These are phyloP conservation scores for Styela plicata DNA, from an alignment of 23 tunicate genomes.

Conservation along the genomic window DNA sequence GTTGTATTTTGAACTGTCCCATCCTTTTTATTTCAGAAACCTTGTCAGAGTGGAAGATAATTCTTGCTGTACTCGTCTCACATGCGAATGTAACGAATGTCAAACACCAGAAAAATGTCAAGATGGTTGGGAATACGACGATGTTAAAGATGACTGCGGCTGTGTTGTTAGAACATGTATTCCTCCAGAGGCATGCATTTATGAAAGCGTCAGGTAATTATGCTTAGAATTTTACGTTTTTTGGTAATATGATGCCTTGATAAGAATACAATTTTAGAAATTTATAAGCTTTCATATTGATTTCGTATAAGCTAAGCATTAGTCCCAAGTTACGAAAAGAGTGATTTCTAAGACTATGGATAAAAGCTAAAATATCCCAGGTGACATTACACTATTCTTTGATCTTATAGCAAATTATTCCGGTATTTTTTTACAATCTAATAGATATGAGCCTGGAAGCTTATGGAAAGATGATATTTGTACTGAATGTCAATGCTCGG, in stretches of 20 bases:
- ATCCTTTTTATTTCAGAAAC: background rate
- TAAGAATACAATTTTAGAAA: no score
- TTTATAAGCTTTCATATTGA: no score
- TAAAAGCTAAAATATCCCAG: no score
- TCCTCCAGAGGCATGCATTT: constrained; percentile 55
- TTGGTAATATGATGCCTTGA: no score
- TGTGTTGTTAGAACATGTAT: constrained; percentile 54
- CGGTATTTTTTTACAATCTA: background rate
- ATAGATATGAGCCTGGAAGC: constrained; percentile 32
- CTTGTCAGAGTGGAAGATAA: constrained; percentile 36
- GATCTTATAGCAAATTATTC: no score
- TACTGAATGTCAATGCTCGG: constrained; percentile 79
- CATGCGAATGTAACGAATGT: constrained; percentile 79
- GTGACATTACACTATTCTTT: no score
- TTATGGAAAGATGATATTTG: constrained; percentile 87
- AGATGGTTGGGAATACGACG: constrained; percentile 64
- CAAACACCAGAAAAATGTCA: constrained; percentile 49
- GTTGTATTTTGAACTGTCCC: background rate
- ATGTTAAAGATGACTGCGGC: constrained; percentile 56
- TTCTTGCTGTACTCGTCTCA: constrained; percentile 52
- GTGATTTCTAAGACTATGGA: no score
- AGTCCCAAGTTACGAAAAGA: no score
- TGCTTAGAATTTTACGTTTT: no score
- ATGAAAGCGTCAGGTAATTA: constrained; percentile 42
- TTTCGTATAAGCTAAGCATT: no score